Conservation (phyloP, 2,888 invertebrate genomes). For the Troides helena region DNA sequence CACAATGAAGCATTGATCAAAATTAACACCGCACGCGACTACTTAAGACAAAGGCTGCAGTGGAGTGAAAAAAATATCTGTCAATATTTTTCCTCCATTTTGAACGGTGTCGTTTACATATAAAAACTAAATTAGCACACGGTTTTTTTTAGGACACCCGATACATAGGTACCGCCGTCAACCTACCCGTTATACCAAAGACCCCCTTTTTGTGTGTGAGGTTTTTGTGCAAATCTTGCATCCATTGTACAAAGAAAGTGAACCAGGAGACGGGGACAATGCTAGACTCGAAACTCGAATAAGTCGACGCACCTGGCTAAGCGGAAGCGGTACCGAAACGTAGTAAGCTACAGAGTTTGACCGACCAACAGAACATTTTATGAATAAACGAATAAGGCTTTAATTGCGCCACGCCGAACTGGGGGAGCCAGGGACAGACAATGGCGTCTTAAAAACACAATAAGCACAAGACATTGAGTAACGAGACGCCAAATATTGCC, state of each 20-base stretch:
- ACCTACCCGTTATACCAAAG: constrained; percentile 45
- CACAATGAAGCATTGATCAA: constrained; percentile 45
- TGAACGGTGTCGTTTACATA: constrained; percentile 29
- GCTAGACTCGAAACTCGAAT: constrained; percentile 56
- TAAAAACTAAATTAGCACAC: constrained; percentile 36
- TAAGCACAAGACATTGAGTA: constrained; percentile 70
- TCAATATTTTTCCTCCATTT: constrained; percentile 32
- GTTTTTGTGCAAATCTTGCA: constrained; percentile 78
- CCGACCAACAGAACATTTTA: constrained; percentile 57
- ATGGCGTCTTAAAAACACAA: constrained; percentile 54
- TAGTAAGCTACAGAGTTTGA: constrained; percentile 47
- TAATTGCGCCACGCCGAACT: constrained; percentile 59
- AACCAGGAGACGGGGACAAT: constrained; percentile 51
- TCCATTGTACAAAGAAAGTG: constrained; percentile 70
- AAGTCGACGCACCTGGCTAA: constrained; percentile 68
- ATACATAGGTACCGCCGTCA: constrained; percentile 38
- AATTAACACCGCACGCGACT: constrained; percentile 68
- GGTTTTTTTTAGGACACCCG: constrained; percentile 33
- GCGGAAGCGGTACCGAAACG: constrained; percentile 40
- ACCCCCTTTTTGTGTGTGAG: constrained; percentile 58
- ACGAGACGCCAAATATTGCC: constrained; percentile 67
- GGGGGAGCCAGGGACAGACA: constrained; percentile 51
- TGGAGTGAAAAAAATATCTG: constrained; percentile 32
- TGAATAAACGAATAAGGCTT: constrained; percentile 62
- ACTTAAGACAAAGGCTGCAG: constrained; percentile 37